Conservation (phyloP, 2,113 vertebrate species). For the Labrus mixtus region DNA sequence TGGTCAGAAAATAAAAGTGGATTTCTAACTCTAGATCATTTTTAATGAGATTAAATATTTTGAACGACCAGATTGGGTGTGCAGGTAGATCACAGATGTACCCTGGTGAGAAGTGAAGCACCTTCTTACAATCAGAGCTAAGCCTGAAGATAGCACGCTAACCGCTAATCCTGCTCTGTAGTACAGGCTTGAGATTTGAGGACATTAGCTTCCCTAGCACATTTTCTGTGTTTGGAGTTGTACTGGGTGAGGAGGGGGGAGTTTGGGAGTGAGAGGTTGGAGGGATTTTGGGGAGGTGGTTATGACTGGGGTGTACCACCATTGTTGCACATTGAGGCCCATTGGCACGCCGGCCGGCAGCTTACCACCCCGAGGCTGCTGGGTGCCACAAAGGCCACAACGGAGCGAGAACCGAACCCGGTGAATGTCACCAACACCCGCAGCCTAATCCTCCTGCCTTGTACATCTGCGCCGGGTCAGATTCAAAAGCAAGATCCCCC, state of each 20-base stretch:
- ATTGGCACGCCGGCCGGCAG: conserved; percentile 84
- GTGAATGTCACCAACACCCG: conserved; percentile 86
- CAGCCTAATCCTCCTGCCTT: conserved; percentile 93
- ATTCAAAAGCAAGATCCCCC: conserved; percentile 88
- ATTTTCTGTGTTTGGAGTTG: conserved; percentile 86
- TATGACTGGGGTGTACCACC: conserved; percentile 38
- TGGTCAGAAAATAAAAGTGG: too few species aligned
- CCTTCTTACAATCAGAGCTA: too few species aligned
- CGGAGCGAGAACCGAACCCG: conserved; percentile 74
- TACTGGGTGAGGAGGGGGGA: conserved; percentile 2
- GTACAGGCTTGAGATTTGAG: not conserved
- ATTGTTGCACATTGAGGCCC: conserved; percentile 85
- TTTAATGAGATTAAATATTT: too few species aligned
- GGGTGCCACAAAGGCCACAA: conserved; percentile 86
- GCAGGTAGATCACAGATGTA: too few species aligned
- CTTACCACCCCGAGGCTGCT: conserved; percentile 87
- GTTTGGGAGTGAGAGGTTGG: not conserved
- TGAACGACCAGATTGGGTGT: too few species aligned
- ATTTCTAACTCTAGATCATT: too few species aligned
- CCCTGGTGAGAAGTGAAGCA: too few species aligned
- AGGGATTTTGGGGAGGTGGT: too few species aligned
- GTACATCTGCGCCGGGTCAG: conserved; percentile 90
- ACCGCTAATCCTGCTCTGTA: too few species aligned
- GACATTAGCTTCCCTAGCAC: conserved; percentile 89
- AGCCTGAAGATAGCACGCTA: too few species aligned